Evolutionary conservation across 2,113 vertebrate genomes (phyloP), one percentile per base, ranked within the genome.

Genomic region (Calonectris borealis): DNA sequence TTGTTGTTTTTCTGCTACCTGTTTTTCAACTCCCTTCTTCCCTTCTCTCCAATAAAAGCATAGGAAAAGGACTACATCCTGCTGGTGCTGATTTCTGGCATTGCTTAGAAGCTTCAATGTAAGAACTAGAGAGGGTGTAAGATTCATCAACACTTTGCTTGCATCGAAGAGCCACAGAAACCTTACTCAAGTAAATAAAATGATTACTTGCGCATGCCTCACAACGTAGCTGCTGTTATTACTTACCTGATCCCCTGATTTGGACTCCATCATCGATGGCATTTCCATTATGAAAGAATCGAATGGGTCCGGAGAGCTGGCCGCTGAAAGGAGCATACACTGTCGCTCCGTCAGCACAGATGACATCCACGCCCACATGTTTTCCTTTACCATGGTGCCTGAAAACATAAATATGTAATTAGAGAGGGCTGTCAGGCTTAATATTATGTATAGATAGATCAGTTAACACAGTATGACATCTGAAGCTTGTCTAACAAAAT

Each of bases 251-350:
- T 79, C 98, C 98, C 0, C 3, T 90, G 65, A 98, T 97, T 15
- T 92, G 95, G n/a, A 99, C 92, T 25, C 98, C 98, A 21, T 98
- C 92, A 15, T 98, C 98, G 5, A 99, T 98, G 66, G 96, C 93
- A 7, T 98, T 98, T 17, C 97, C 97, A 1, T 95, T 95, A 7
- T 78, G 90, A 32, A 97, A 98, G 66, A 98, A 98, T 5, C 88
- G 96, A 21, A 97, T 94, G 84, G 97, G 97, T 18, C 98, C 96
- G 2, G 95, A 66, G 75, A 98, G 95, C 34, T 54, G 97, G 51
- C 98, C 98, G 0, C 98, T 97, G 75, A 99, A 99, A 8, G 98
- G 98, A 13, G 98, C 98, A 0, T 94, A 97, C 52, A 98, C 98
- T 0, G 83, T 95, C 0, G 98, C 96, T 36, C 98, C 98, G 1